These are phyloP conservation scores for Centropus unirufus DNA, from an alignment of 2,113 vertebrate species.

Conservation along the genomic window DNA sequence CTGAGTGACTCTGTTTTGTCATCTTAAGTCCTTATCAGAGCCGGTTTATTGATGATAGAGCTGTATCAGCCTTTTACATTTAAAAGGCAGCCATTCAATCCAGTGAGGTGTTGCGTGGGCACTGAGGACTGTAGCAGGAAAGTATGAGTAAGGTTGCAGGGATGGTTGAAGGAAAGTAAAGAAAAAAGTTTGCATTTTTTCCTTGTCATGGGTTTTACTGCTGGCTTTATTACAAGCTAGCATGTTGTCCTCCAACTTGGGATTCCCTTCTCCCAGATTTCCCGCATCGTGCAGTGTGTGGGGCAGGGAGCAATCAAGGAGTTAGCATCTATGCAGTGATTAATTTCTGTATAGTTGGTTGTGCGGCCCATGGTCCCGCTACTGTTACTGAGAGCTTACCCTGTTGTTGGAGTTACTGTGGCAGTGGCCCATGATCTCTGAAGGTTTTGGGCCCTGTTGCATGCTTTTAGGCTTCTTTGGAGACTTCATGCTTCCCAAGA, in stretches of 20 bases:
- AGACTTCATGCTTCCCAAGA: not conserved
- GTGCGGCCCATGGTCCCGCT: not conserved
- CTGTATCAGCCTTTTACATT: not conserved
- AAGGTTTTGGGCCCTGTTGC: not conserved
- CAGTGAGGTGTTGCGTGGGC: accelerated
- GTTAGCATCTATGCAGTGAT: not conserved
- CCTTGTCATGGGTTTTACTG: not conserved
- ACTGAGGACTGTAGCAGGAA: not conserved
- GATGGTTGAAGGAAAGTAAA: not conserved
- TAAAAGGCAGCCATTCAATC: not conserved
- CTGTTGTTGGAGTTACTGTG: not conserved
- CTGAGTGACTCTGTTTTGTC: not conserved
- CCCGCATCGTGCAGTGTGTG: accelerated
- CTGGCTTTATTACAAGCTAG: not conserved
- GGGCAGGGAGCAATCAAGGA: not conserved
- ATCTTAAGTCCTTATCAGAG: not conserved
- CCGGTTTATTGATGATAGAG: not conserved
- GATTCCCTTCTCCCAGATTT: not conserved
- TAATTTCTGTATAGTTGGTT: not conserved
- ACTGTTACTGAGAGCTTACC: not conserved
- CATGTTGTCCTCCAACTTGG: not conserved
- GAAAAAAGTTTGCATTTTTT: not conserved
- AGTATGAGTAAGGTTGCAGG: not conserved
- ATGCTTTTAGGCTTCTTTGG: not conserved
- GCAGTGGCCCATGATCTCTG: accelerated